Percentiles rank a stretch among this genome's conserved stretches.
Conservation (phyloP, 2,113 vertebrate genomes). For the Esox niger region DNA sequence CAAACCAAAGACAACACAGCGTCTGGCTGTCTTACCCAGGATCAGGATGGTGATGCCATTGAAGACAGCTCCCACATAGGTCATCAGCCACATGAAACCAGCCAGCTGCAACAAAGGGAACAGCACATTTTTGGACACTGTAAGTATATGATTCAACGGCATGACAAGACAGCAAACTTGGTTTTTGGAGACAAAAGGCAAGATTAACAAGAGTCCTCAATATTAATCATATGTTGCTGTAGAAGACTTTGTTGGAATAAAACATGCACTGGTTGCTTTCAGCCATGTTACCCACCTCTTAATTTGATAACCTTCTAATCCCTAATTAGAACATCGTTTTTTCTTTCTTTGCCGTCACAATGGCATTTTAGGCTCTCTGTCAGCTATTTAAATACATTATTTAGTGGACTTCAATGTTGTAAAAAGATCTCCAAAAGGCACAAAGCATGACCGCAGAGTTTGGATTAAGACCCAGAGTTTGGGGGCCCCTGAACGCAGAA, state of each 20-base stretch:
- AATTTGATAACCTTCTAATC: not conserved
- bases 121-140: not conserved
- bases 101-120: slow-evolving; percentile 59
- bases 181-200: no score
- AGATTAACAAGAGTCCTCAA: no score
- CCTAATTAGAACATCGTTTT: not conserved
- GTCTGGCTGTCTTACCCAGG: slow-evolving; percentile 67
- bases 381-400: not conserved
- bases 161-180: no score
- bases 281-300: not conserved
- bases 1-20: not conserved
- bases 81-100: slow-evolving; percentile 78
- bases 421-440: no score
- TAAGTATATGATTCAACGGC: no score
- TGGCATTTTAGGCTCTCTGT: not conserved
- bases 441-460: no score
- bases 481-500: no score
- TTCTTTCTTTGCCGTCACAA: slow-evolving; percentile 6
- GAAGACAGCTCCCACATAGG: slow-evolving; percentile 75
- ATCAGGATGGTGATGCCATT: slow-evolving; percentile 78
- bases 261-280: no score
- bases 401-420: no score
- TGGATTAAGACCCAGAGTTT: no score
- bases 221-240: no score
- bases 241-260: no score